A percentile compares a stretch with the other conserved stretches of the same genome.
phyloP scores from a whole-genome alignment of 2,113 vertebrate species.

The Plectropomus leopardus region DNA sequence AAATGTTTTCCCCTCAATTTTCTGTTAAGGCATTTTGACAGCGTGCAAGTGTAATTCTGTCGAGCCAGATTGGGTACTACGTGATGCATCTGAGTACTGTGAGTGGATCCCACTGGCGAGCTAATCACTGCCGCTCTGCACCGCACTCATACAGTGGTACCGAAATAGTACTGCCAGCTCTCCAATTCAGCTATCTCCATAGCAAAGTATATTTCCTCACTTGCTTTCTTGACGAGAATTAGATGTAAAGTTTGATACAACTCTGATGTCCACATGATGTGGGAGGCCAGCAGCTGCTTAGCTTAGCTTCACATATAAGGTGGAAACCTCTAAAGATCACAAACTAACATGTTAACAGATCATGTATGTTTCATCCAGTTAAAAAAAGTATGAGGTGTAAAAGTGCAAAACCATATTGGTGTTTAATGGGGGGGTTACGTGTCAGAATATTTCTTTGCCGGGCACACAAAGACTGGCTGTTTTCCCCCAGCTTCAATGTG shows the following conservation, averaged over 20 bases:
- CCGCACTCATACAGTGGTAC: no score
- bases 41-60: neutral
- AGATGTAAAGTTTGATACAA: neutral
- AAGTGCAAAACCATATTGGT: no score
- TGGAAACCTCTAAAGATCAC: neutral
- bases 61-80: no score
- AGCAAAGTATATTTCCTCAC: neutral
- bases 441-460: no score
- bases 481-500: no score
- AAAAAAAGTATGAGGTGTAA: no score
- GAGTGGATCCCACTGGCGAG: no score
- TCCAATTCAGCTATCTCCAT: no score
- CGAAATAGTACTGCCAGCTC: no score
- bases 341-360: neutral
- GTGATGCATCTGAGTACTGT: no score
- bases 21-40: neutral
- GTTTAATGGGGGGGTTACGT: neutral
- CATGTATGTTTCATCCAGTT: neutral
- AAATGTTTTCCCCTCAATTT: neutral
- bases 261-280: neutral
- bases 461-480: no score
- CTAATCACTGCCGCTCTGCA: no score
- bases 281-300: neutral
- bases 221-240: neutral
- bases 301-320: neutral